Conservation (phyloP, 2,888 invertebrate genomes). For the Leuctra nigra region DNA sequence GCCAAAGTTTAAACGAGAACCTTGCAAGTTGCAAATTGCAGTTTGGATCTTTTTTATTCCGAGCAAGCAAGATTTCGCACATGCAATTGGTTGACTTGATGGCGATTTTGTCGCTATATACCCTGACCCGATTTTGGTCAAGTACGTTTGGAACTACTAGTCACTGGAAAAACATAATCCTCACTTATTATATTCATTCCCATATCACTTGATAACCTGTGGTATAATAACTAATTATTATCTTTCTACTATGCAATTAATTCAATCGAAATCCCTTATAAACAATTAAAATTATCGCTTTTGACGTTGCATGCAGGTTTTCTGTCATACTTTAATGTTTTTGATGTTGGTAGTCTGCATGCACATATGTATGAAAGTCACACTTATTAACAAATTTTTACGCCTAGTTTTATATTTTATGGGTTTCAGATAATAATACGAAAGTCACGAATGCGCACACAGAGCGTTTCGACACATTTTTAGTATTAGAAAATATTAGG, state of each 20-base stretch:
- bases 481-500: conserved; percentile 5
- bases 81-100: conserved; percentile 8
- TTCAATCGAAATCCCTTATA: too few species aligned
- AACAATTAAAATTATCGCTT: too few species aligned
- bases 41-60: too few species aligned
- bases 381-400: conserved; percentile 15
- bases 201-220: too few species aligned
- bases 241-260: too few species aligned
- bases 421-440: conserved; percentile 15
- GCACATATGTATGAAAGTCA: conserved; percentile 11
- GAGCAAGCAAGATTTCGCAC: too few species aligned
- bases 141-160: conserved; percentile 13
- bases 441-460: conserved; percentile 12
- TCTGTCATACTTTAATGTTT: neutral
- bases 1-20: too few species aligned
- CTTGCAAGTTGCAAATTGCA: too few species aligned
- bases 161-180: neutral
- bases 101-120: conserved; percentile 10
- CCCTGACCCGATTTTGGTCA: conserved; percentile 18
- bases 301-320: too few species aligned
- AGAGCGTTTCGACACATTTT: conserved; percentile 9
- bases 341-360: neutral
- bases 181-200: too few species aligned
- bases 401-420: conserved; percentile 16
- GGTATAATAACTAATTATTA: too few species aligned